Base-by-base conservation (phyloP, 2,113 vertebrate species). In the Labeo catla region DNA sequence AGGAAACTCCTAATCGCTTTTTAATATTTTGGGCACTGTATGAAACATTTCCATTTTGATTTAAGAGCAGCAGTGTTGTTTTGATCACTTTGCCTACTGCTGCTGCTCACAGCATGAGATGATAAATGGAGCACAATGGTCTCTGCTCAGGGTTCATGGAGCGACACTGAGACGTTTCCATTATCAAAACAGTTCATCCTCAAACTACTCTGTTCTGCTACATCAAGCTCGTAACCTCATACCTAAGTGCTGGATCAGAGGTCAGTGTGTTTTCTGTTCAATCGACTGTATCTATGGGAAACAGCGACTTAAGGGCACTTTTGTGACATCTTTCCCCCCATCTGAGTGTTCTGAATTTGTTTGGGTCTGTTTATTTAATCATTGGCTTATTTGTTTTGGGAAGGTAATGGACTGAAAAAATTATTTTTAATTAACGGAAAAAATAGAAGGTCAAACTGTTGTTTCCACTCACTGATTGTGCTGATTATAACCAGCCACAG, bases 41-140 rank as follows among this genome's bases (percentile, higher is more conserved):
- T 66, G 61, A 4, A 49, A 23, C 8, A 7, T 49, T 66, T 66
- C 61, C 39, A 66, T 12, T 65, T 5, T 81, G 6, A 23, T 65
- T 28, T 63, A 47, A 28, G 13, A 65, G 57, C 59, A 81, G 39
- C 78, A 65, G 39, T 49, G 59, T 21, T 47, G 78, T 81, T 81
- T 47, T 45, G 78, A 49, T 66, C n/a, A 49, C 76, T 57, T 23
- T 50, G 3, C 28, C 74, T 39, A 21, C 59, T 49, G 12, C 59
- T 81, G 79, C 12, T 47, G 43, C 23, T 81, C 43, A 81, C 79
- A 81, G 78, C 47, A 50, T 81, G 79, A 81, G 45, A 65, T 81
- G 59, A 47, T 81, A 81, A 66, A 81, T 81, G 61, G 79, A 66
- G 61, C 61, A 81, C 23, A 66, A 16, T 66, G 43, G n/a, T 81